Base-by-base conservation (phyloP, 1,140 invertebrate species). In the Pararge aegeria region DNA sequence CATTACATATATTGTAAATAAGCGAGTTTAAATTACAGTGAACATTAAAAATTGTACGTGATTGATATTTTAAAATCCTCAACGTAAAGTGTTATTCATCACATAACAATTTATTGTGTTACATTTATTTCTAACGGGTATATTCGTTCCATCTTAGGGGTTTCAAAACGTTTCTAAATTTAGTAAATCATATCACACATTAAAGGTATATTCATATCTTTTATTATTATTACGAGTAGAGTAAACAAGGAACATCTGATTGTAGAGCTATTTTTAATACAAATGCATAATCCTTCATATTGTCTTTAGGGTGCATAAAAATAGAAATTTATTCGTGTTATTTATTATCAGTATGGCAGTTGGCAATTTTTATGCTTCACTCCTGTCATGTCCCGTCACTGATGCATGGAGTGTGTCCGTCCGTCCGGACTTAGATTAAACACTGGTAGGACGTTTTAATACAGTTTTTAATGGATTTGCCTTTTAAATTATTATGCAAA, bases 321-420 rank as follows among this genome's bases (percentile, higher is more conserved):
- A 63, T 68, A 69, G 65, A 52, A 48, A 59, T 57, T 62, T 61
- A 46, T 66, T 38, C 49, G 34, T 44, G 50, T 64, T 64, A 66
- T 70, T 68, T 55, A 64, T 72, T 64, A 64, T 60, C 63, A 67
- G 58, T 58, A 64, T n/a, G 13, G 48, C 53, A 54, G 49, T 52
- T 62, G 59, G 76, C 67, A 71, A 81, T 82, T 76, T 81, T 81
- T 82, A 76, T 70, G 65, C 68, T 63, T 72, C 72, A 70, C 51
- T 72, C 61, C 64, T 59, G 69, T 79, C 70, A 66, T 49, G 42
- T 52, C 37, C 44, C 46, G 60, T 20, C 52, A 50, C 61, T 83
- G 78, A 85, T 80, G 73, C 61, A 86, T 82, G 61, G 70, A 70
- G 60, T 34, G 50, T 74, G 78, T 80, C 79, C 80, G 83, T 60